Evolutionary conservation across 2,888 invertebrate genomes (phyloP), one percentile per base, ranked within the genome.

Genomic region (Autographa pulchrina): DNA sequence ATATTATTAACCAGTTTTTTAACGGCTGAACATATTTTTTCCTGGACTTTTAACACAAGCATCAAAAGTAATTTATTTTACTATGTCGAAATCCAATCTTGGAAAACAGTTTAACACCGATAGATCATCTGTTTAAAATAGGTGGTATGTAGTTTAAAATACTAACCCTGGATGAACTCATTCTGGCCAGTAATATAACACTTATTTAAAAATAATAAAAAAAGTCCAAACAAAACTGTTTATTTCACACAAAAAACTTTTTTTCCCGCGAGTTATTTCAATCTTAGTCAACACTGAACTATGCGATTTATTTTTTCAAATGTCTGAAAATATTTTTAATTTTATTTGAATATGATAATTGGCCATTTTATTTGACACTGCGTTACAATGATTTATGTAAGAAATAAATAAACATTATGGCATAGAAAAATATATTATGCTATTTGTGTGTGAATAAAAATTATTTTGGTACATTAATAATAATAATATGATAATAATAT

Each of bases 341-440:
- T n/a, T 32, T 48, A 60, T 41, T 58, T 11, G 25, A 41, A 18
- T 76, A 77, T 77, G 77, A 0, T 68, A 73, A 76, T 72, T n/a
- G 58, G 9, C 11, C 9, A 25, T 56, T 77, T 60, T 35, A 38
- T 56, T 38, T 65, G 77, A 18, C 62, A 72, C 25, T n/a, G 35
- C 41, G 35, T 25, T 56, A 38, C 48, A 35, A 62, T 76, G 72
- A 76, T 76, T 76, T 62, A 68, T 72, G n/a, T 32, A 16, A 18
- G 14, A 25, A 56, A 77, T 75, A 52, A 41, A 58, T 75, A n/a
- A 58, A 43, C 31, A 32, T 60, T n/a, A 68, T 6, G 0, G n/a
- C 8, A 52, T 11, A 16, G n/a, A n/a, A 59, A 5, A 54, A 5
- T 56, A 65, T 58, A 4, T 56, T 16, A 13, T 18, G 32, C 16